Conservation (phyloP, 2,797 vertebrate species). For the Acanthiza pusilla region DNA sequence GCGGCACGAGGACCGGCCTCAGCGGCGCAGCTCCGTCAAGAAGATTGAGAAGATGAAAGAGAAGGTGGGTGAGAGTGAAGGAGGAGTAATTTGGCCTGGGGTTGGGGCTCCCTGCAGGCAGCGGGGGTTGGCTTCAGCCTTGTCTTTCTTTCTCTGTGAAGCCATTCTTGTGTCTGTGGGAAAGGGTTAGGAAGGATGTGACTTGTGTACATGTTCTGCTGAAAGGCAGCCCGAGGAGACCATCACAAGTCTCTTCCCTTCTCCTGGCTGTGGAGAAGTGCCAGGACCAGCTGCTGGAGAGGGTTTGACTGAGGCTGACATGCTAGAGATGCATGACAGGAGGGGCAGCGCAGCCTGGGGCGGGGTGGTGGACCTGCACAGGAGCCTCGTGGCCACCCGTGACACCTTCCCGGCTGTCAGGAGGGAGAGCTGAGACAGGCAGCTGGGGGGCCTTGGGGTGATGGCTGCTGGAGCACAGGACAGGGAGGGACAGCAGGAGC, state of each 20-base stretch:
- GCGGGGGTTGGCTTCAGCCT: neutral
- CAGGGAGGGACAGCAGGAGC: neutral
- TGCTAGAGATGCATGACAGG: neutral
- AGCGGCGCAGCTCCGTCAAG: constrained; percentile 92
- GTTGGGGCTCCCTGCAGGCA: fast-evolving
- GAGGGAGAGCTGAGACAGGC: neutral
- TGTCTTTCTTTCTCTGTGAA: fast-evolving
- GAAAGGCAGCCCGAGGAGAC: neutral
- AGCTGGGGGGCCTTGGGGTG: neutral
- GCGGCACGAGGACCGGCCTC: constrained; percentile 90
- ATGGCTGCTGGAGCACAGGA: neutral
- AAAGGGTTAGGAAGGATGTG: neutral
- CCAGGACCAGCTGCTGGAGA: neutral
- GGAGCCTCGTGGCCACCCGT: neutral
- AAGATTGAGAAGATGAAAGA: constrained; percentile 99
- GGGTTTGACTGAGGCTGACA: neutral
- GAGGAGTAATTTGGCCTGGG: neutral
- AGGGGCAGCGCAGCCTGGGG: neutral
- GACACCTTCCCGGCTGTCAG: neutral
- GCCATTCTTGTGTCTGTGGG: neutral
- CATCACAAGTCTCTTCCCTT: neutral
- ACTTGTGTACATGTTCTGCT: neutral
- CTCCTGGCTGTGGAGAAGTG: neutral
- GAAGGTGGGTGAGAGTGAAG: constrained; percentile 77
- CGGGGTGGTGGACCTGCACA: neutral